Evolutionary conservation across 1,140 invertebrate genomes (phyloP), one percentile per base, ranked within the genome.

Genomic region (Meloidogyne hapla): DNA sequence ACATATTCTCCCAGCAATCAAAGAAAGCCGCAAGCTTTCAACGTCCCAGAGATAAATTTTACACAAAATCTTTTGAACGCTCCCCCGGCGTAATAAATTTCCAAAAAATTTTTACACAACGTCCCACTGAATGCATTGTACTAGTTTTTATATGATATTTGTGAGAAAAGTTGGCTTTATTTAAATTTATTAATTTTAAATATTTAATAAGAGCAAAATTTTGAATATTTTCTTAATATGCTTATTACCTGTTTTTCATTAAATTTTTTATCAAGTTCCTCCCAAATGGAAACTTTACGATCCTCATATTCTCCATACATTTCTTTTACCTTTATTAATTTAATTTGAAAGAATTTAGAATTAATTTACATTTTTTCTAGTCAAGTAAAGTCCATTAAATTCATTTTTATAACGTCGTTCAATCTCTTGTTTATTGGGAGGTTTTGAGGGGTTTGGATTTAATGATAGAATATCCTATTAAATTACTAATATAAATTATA

Each of bases 221-320:
- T n/a, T n/a, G n/a, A n/a, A n/a, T n/a, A n/a, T n/a, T 69, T 45
- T 28, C 28, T 69, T 12, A 67, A 38, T 67, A 18, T 25, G 8
- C 10, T 40, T 56, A 23, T 77, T 26, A 77, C 73, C 64, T 77
- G 76, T 25, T 77, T 23, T 42, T 26, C 40, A 75, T 13, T 77
- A 3, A 77, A 66, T 62, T 66, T 77, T 25, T 28, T 21, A 10
- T 65, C 40, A 28, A 79, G 62, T 25, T 74, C 63, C 23, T 79
- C 76, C 63, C 70, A 77, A n/a, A 25, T 68, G 18, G 48, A 42
- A 42, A 76, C 45, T 26, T 79, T 79, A 26, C 76, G 10, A 48
- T 56, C 69, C 45, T 79, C 78, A 42, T 78, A 65, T 40, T 69
- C 75, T 9, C 78, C 78, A 69, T 68, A 79, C 33, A 79, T 71